Evolutionary conservation across 1,140 invertebrate species (phyloP).

Genomic region (Drosophila lini): DNA sequence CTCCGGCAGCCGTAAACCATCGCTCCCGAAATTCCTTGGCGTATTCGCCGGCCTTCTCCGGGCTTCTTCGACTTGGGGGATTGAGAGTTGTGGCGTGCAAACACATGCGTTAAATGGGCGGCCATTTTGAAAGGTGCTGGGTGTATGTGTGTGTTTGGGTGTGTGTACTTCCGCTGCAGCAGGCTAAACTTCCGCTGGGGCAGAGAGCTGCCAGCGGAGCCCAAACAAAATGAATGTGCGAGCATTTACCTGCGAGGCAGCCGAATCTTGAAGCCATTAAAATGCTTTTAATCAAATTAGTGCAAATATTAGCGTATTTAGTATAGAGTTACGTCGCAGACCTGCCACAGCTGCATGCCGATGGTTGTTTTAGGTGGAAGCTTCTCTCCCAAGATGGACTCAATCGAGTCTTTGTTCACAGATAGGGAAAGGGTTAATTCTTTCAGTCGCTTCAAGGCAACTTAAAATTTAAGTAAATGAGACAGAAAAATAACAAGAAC

Average conservation of each 20-base stretch:
- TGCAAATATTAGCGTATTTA: constrained; percentile 67
- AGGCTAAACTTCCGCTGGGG: constrained; percentile 60
- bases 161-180: constrained; percentile 60
- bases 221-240: constrained; percentile 51
- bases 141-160: constrained; percentile 22
- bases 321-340: constrained; percentile 39
- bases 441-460: neutral
- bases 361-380: constrained; percentile 4
- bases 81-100: constrained; percentile 58
- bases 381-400: neutral
- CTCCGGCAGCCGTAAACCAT: constrained; percentile 33
- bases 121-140: constrained; percentile 61
- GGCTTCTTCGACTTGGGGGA: constrained; percentile 47
- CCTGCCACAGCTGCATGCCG: constrained; percentile 20
- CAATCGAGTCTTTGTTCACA: neutral
- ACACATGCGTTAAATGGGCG: constrained; percentile 79
- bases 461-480: neutral
- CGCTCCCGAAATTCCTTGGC: constrained; percentile 50
- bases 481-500: neutral
- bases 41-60: constrained; percentile 27
- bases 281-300: constrained; percentile 81
- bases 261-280: constrained; percentile 71
- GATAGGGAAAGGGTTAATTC: neutral
- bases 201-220: constrained; percentile 12
- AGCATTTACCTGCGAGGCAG: constrained; percentile 63